Base-by-base conservation (phyloP, 2,113 vertebrate genomes). In the Cynocephalus volans region DNA sequence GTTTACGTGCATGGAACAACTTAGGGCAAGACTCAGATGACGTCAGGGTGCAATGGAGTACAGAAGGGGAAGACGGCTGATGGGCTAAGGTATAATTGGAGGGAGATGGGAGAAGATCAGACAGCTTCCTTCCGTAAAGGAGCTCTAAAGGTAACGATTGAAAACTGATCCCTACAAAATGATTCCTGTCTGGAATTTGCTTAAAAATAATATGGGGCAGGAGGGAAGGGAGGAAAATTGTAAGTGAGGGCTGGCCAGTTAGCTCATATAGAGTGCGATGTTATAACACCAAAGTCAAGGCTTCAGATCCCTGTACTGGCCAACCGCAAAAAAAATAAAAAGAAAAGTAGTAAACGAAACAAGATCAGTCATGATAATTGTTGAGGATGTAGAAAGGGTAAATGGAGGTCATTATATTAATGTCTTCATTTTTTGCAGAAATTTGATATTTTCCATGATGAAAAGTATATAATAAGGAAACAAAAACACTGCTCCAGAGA, bases 391-490 rank as follows among this genome's bases (percentile, higher is more conserved):
- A 60, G 15, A 69, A 93, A 12, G 17, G 41, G 52, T 31, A 93
- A 56, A 87, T 6, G 48, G 36, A 31, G 41, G 19, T 80, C 88
- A 56, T 56, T 70, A 45, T 62, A 87, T 50, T 31, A 72, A 45
- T 65, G 23, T 72, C 58, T 73, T 50, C 62, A 70, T 70, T 31
- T 79, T 79, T 72, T 72, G 9, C 19, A 19, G 60, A 82, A 82
- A 64, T 79, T 80, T 90, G 45, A n/a, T 69, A 18, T 83, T 90
- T 85, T 85, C 14, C 64, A 90, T 48, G 84, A 41, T 31, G 41
- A 94, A 82, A 94, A 70, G 41, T 48, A 45, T 24, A 62, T 26
- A 28, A 85, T 23, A 90, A 73, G n/a, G 10, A 94, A 64, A 75
- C 50, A 28, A 3, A 31, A 81, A 72, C 69, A 45, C 33, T 21